Evolutionary conservation across 1,140 invertebrate species (phyloP), one percentile per base, ranked within the genome.

Genomic region (Agrypnia vestita): DNA sequence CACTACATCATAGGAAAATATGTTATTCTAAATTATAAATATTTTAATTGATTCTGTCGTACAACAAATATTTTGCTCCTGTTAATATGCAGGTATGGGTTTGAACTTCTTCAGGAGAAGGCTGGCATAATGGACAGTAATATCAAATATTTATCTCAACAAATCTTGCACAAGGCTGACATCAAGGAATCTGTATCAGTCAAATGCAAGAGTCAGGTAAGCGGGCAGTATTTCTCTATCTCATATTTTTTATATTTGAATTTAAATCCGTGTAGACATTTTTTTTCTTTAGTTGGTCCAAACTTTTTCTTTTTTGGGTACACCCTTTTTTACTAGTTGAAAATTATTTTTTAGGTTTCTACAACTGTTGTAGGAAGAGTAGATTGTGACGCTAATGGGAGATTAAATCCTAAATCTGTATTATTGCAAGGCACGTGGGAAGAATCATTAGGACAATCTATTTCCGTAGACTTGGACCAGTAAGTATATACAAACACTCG

Each of bases 361-460:
- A 86, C 90, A 4, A 80, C 88, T 35, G 91, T 91, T 9, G 91
- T 91, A 74, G 96, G 96, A 4, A 90, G 94, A 49, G 91, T 97
- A 73, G 92, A 93, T 81, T 95, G 93, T 84, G 94, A 96, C 81
- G 90, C 91, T 43, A 91, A 93, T 79, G 94, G 93, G 0, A 91
- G 92, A 81, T 86, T 96, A 8, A 95, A 95, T 86, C 84, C 91
- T 0, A 90, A 91, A 71, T 94, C 93, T 9, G 90, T 95, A 0
- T 82, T 94, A 8, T 85, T 97, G 0, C 94, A 96, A 86, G 93
- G 94, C 3, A 92, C 92, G 0, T 90, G 91, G 86, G 88, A 90
- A 13, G 87, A 88, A 17, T 85, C 89, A 10, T 78, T 88, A 9
- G 89, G 87, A 69, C 86, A 88, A 53, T 83, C 84, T 4, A 86